Base-by-base conservation (phyloP, 92 coral and sea anemone genomes). In the Phenganax subtilis region DNA sequence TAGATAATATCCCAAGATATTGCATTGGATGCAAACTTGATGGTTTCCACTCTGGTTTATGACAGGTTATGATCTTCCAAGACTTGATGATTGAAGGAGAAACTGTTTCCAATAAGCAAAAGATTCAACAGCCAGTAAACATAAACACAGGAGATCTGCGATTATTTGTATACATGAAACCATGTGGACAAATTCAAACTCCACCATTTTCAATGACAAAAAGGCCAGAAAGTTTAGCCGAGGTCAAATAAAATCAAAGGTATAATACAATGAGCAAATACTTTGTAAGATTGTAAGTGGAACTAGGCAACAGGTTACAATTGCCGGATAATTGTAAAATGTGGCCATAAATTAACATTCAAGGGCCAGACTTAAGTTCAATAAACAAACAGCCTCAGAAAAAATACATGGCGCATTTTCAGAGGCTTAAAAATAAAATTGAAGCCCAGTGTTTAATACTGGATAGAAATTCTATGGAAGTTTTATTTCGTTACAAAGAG, bases 281-380 rank as follows among this genome's bases (percentile, higher is more conserved):
- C 15, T 68, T 68, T 7, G 10, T 27, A 53, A 30, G 10, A 20
- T 12, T n/a, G 29, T 29, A 8, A 29, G 8, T 30, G 54, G 47
- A 68, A 68, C 73, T 37, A 7, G 30, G 73, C 73, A 68, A 68
- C 73, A 30, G 73, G 37, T 37, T 37, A 51, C 15, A 9, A n/a
- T 25, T 68, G 54, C 31, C 6, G 31, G 29, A 68, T 68, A 10
- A 15, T 15, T 61, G 25, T 30, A 68, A 68, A 68, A 68, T 68
- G 73, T 68, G 73, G 52, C 73, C 10, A 68, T 68, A 68, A 17
- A 68, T 68, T 68, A 9, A 68, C 11, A 28, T 68, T 68, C 73
- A 61, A 61, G 67, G 6, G 14, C 67, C 28, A 17, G 17, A 25
- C 5, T 59, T 15, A 4, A 37, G 3, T 37, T 2, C 47, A 37